Base-by-base conservation (phyloP, 2,113 vertebrate genomes). In the Meleagris gallopavo region DNA sequence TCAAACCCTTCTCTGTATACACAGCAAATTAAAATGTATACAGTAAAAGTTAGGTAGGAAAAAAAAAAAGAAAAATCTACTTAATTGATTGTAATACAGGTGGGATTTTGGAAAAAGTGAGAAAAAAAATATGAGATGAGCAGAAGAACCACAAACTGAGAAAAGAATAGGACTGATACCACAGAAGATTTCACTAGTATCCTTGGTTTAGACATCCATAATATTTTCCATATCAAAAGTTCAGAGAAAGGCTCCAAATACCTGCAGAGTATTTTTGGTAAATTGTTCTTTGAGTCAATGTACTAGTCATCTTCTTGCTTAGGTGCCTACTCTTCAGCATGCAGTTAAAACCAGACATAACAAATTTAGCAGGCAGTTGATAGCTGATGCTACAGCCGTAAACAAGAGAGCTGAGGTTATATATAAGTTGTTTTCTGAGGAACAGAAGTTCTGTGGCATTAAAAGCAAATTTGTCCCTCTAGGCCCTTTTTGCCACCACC, bases 291-390 rank as follows among this genome's bases (percentile, higher is more conserved):
- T 79, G 32, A 87, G 64, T 9, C 89, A 85, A 69, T 66, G 79
- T 36, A 70, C 7, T 11, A 71, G 18, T 78, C 32, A 85, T 66
- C 75, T 5, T 91, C 80, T 61, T 80, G 71, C 41, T 88, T 74
- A 83, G 66, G 15, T 34, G 73, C 38, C 77, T 46, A 29, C 62
- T 73, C 67, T 69, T 76, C 15, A 32, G 46, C 24, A 46, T 1
- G 2, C 60, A 86, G 62, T 62, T 82, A 54, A 89, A 88, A n/a
- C 22, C 43, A 86, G 82, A 71, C 60, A 80, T 74, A 82, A 83
- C 46, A 80, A 86, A 91, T 91, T 54, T 30, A 95, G 74, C 60
- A 88, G 89, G 45, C 43, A 86, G 79, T 41, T 89, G 55, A 86
- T 73, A 82, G 50, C 40, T 92, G 46, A 79, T 24, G 21, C 21